phyloP scores from a whole-genome alignment of 2,113 vertebrate species.

The Neolamprologus sp. region DNA sequence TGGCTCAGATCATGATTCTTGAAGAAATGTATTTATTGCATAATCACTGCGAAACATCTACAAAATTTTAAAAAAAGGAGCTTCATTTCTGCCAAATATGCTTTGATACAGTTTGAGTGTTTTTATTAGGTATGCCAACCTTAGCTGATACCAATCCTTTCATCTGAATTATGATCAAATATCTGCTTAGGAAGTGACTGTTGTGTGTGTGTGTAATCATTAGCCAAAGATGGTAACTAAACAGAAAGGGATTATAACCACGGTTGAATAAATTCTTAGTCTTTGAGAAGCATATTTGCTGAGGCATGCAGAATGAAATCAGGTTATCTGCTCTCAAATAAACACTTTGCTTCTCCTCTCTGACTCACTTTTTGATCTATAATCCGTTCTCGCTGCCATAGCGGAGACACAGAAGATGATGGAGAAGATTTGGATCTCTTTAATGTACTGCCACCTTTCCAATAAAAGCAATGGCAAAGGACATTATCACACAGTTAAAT shows the following conservation, averaged over 20 bases:
- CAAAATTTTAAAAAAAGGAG: accelerated
- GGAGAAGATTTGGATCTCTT: not conserved
- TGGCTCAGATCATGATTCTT: not conserved
- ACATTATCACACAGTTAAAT: not conserved
- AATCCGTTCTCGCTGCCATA: conserved; percentile 2
- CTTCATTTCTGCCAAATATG: not conserved
- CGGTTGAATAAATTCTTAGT: not conserved
- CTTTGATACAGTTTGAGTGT: not conserved
- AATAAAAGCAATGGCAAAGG: not conserved
- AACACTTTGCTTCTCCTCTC: not conserved
- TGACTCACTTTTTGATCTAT: conserved; percentile 6
- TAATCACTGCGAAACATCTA: not conserved
- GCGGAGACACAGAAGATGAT: not conserved
- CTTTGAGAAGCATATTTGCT: conserved; percentile 17
- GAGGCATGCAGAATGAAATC: conserved; percentile 13
- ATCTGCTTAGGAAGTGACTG: not conserved
- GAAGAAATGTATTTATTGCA: not conserved
- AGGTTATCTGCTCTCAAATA: conserved; percentile 7
- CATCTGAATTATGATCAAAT: not conserved
- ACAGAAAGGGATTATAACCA: not conserved
- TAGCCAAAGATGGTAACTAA: not conserved
- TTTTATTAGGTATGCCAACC: not conserved
- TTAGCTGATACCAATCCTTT: not conserved
- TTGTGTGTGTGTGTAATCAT: not conserved
- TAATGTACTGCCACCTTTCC: conserved; percentile 17